Base-by-base conservation (phyloP, 1,140 invertebrate species). In the Octopus sinensis region DNA sequence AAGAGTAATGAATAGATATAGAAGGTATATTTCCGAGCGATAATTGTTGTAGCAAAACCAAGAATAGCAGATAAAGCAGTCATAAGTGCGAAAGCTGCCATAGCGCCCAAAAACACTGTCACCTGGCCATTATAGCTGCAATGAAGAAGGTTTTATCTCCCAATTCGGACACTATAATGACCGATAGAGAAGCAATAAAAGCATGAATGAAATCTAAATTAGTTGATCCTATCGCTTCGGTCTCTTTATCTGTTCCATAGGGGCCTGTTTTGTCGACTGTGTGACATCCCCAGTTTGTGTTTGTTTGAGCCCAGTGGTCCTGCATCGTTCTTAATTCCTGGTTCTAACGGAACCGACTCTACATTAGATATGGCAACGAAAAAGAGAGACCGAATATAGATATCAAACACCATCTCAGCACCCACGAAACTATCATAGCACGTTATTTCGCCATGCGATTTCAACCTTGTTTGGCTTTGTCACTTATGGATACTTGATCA, bases 141-240 rank as follows among this genome's bases (percentile, higher is more conserved):
- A 99, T 99, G 91, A 99, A 99, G 91, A 99, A 99, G n/a, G 98
- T 99, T 92, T 99, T 99, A 92, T 99, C 98, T 0, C 97, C 98
- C 54, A 99, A 92, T 92, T 99, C 98, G 5, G 97, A 99, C 10
- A 99, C 97, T 78, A 99, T 93, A 84, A 99, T 99, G 54, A 99
- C 96, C 54, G 96, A 98, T 81, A 99, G 92, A 0, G 97, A 95
- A 75, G 97, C 96, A 73, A 99, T 88, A 90, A 99, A 98, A 5
- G 95, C 98, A 92, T 99, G 96, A 86, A 96, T 92, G 91, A 99
- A 99, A 79, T 95, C 96, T 17, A 92, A 80, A 77, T 88, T 86
- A 10, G 83, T 81, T 43, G 82, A 81, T 73, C 81, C 83, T 53
- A 17, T 77, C 13, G 52, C 23, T 9, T 52, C 76, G 13, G 13